A percentile compares a stretch with the other conserved stretches of the same genome.
phyloP scores from a whole-genome alignment of 1,140 invertebrate genomes.

The Camponotus vicinus region DNA sequence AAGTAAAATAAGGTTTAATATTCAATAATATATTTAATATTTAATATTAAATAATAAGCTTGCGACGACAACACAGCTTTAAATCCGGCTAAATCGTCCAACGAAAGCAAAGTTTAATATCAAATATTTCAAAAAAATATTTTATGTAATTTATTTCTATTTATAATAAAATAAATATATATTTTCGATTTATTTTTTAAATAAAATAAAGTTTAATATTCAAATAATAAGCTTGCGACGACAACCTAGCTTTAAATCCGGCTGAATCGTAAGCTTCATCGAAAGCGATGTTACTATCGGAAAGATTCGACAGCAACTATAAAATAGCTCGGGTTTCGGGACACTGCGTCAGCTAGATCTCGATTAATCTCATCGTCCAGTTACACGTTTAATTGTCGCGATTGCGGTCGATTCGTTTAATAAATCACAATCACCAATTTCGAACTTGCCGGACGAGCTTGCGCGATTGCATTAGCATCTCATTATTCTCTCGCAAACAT shows the following conservation, averaged over 20 bases:
- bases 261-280: not conserved
- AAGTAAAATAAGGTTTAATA: slow-evolving; percentile 5
- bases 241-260: not conserved
- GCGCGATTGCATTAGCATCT: slow-evolving; percentile 66
- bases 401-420: slow-evolving; percentile 67
- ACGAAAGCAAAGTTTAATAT: not conserved
- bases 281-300: not conserved
- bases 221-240: not conserved
- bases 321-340: slow-evolving; percentile 18
- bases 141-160: too few species aligned
- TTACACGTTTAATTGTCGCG: slow-evolving; percentile 42
- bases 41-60: not conserved
- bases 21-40: not conserved
- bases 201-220: slow-evolving; percentile 7
- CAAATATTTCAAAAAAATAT: too few species aligned
- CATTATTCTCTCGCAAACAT: slow-evolving; percentile 17
- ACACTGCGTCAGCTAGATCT: slow-evolving; percentile 23
- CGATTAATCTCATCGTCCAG: slow-evolving; percentile 35
- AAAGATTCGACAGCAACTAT: slow-evolving; percentile 36
- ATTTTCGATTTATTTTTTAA: not conserved
- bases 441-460: slow-evolving; percentile 23
- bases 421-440: slow-evolving; percentile 52
- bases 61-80: not conserved
- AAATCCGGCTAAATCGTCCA: not conserved
- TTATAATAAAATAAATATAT: too few species aligned